Percentiles rank a stretch among this genome's conserved stretches.
phyloP scores from a whole-genome alignment of 2,797 vertebrate species.

The Falco peregrinus region DNA sequence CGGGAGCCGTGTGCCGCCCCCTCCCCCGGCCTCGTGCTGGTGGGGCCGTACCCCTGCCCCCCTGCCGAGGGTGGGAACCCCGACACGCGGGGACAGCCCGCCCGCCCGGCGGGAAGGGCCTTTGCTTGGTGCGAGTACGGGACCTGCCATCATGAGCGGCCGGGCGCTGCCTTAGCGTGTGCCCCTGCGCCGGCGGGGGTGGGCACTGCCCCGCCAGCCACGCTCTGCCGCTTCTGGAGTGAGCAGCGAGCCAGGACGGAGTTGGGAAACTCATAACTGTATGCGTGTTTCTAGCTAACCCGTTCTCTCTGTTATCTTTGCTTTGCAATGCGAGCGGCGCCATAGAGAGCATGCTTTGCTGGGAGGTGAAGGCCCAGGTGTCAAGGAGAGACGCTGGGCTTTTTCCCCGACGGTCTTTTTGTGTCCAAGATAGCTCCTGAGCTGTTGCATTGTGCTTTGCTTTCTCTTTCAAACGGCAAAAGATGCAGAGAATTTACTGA shows the following conservation, averaged over 20 bases:
- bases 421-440: rapidly evolving
- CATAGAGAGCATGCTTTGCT: rapidly evolving
- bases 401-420: neutral
- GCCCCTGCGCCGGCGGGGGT: rapidly evolving
- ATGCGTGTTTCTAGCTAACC: rapidly evolving
- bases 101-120: neutral
- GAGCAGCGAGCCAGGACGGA: neutral
- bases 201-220: neutral
- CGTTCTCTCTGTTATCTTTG: neutral
- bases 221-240: too few species aligned
- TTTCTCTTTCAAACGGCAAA: neutral
- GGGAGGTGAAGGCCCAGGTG: neutral
- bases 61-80: neutral
- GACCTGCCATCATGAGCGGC: neutral
- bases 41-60: too few species aligned
- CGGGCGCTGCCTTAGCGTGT: neutral
- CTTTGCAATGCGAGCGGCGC: neutral
- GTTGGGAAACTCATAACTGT: rapidly evolving
- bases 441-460: too few species aligned
- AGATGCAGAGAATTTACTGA: neutral
- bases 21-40: too few species aligned
- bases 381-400: neutral
- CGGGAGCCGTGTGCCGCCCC: neutral
- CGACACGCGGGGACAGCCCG: neutral
- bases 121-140: neutral